Conservation (phyloP, 2,797 vertebrate genomes). For the Sylvilagus floridanus region DNA sequence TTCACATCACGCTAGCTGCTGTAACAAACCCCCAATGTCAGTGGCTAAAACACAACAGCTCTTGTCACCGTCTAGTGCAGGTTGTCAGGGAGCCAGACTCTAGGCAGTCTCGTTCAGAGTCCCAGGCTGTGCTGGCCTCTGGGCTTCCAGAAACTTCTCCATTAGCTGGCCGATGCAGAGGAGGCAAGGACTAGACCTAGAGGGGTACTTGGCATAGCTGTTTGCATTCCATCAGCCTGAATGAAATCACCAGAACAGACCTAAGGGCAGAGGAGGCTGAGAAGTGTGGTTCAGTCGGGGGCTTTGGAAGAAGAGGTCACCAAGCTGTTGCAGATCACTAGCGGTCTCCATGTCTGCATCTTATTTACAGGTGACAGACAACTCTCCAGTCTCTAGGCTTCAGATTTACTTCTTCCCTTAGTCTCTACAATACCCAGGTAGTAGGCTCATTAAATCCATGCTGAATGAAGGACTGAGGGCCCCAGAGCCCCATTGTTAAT, state of each 20-base stretch:
- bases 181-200: not conserved
- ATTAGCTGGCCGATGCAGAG: not conserved
- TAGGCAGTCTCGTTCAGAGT: not conserved
- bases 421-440: not conserved
- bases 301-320: not conserved
- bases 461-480: not conserved
- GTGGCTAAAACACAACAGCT: not conserved
- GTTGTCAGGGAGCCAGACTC: not conserved
- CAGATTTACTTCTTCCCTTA: not conserved
- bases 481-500: not conserved
- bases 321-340: not conserved
- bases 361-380: not conserved
- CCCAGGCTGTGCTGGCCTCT: not conserved
- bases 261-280: not conserved
- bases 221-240: not conserved
- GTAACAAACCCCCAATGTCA: not conserved
- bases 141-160: not conserved
- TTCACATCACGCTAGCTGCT: conserved; percentile 26
- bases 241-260: not conserved
- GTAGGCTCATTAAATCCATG: not conserved
- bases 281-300: not conserved
- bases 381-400: not conserved
- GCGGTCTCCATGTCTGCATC: not conserved
- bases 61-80: not conserved
- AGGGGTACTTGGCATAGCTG: not conserved